phyloP scores from a whole-genome alignment of 2,888 invertebrate genomes.

The Drosophila lutescens region DNA sequence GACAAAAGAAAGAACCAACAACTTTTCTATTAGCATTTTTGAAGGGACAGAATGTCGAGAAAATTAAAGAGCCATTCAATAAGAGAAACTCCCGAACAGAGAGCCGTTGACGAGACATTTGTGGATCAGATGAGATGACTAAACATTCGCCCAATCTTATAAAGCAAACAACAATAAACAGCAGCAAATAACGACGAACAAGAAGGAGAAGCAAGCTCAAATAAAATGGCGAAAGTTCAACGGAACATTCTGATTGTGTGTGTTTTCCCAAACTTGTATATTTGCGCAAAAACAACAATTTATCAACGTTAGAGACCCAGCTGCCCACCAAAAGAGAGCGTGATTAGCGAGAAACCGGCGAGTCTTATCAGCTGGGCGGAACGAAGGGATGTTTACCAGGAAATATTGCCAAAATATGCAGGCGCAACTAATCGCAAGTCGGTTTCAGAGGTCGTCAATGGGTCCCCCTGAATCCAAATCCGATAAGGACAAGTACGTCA shows the following conservation, averaged over 20 bases:
- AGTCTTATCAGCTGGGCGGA: conserved; percentile 52
- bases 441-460: neutral
- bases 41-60: neutral
- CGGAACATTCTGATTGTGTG: conserved; percentile 28
- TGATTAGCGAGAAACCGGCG: conserved; percentile 4
- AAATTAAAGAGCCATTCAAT: neutral
- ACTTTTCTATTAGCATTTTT: conserved; percentile 41
- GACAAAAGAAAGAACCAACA: conserved; percentile 28
- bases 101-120: conserved; percentile 6
- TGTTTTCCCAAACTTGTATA: conserved; percentile 7
- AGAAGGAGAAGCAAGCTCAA: neutral
- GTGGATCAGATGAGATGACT: conserved; percentile 57
- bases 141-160: conserved; percentile 26
- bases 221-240: conserved; percentile 37
- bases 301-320: neutral
- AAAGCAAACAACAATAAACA: conserved; percentile 15
- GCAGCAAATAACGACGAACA: conserved; percentile 10
- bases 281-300: conserved; percentile 4
- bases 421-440: conserved; percentile 12
- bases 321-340: conserved; percentile 21
- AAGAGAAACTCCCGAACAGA: neutral
- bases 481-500: conserved; percentile 10
- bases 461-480: neutral
- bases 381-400: neutral
- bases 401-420: conserved; percentile 11